These are phyloP conservation scores for Tetragonula carbonaria DNA, from an alignment of 2,888 invertebrate species.

Conservation along the genomic window DNA sequence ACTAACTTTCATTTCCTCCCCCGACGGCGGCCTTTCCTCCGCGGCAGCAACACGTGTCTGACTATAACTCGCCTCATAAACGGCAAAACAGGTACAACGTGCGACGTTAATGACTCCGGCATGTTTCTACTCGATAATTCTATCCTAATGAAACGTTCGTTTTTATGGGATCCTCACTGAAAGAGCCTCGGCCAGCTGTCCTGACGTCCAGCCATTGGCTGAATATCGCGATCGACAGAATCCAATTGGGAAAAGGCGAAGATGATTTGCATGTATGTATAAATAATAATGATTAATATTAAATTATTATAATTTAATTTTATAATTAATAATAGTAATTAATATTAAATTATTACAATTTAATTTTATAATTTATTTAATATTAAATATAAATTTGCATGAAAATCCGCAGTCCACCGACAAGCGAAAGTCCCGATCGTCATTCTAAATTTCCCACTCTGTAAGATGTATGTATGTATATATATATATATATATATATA, in stretches of 20 bases:
- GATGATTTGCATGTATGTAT: no score
- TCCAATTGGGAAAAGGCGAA: no score
- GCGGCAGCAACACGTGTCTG: conserved; percentile 46
- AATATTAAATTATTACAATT: no score
- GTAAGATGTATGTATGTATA: no score
- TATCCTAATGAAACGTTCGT: conserved; percentile 38
- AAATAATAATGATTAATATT: no score
- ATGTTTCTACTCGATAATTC: conserved; percentile 47
- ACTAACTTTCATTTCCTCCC: conserved; percentile 71
- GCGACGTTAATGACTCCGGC: conserved; percentile 41
- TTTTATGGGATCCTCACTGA: conserved; percentile 4
- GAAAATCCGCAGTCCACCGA: no score
- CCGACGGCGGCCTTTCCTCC: conserved; percentile 50
- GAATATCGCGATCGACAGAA: neutral
- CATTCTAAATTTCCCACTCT: no score
- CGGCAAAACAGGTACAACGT: conserved; percentile 44
- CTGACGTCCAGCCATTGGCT: neutral
- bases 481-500: no score
- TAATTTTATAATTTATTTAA: no score
- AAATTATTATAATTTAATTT: no score
- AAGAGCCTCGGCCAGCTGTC: neutral
- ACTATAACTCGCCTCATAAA: conserved; percentile 52
- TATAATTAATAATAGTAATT: no score
- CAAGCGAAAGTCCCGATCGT: neutral
- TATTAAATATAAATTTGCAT: no score